phyloP scores from a whole-genome alignment of 2,888 invertebrate genomes.

The Cheilosia variabilis region DNA sequence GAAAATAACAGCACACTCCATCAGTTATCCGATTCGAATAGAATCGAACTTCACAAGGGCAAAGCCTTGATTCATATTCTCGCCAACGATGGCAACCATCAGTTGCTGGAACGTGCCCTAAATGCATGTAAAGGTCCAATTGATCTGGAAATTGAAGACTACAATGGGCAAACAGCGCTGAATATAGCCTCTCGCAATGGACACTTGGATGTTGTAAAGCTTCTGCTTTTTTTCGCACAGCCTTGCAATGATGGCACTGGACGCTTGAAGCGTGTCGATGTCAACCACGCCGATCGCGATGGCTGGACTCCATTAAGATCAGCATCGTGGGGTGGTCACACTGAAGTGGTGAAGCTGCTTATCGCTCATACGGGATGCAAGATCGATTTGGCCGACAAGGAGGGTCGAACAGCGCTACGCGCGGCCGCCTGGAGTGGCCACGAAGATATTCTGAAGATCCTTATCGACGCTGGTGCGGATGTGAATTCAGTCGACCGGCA shows the following conservation, averaged over 20 bases:
- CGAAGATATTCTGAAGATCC: slow-evolving; percentile 90
- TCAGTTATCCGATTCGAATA: slow-evolving; percentile 83
- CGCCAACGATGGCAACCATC: slow-evolving; percentile 90
- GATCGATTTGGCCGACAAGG: slow-evolving; percentile 94
- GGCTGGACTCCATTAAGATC: slow-evolving; percentile 96
- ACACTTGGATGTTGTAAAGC: slow-evolving; percentile 88
- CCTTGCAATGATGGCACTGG: slow-evolving; percentile 82
- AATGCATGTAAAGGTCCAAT: slow-evolving; percentile 85
- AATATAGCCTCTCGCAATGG: slow-evolving; percentile 93
- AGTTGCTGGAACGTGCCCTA: slow-evolving; percentile 86
- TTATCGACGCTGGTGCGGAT: slow-evolving; percentile 90
- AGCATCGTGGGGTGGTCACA: slow-evolving; percentile 98
- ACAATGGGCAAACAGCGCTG: slow-evolving; percentile 93
- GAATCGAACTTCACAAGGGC: slow-evolving; percentile 84
- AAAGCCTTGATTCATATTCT: slow-evolving; percentile 90
- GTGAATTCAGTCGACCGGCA: slow-evolving; percentile 94
- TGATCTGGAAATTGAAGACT: slow-evolving; percentile 87
- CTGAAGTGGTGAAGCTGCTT: slow-evolving; percentile 92
- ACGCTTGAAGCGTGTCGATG: slow-evolving; percentile 86
- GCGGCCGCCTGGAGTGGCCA: slow-evolving; percentile 98
- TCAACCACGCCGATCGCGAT: slow-evolving; percentile 91
- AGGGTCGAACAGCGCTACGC: slow-evolving; percentile 94
- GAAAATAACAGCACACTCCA: slow-evolving; percentile 82
- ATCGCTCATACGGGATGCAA: slow-evolving; percentile 90
- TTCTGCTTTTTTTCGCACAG: slow-evolving; percentile 84